These are phyloP conservation scores for Invenusta paracnida DNA, from an alignment of 2,888 invertebrate genomes.

Conservation along the genomic window DNA sequence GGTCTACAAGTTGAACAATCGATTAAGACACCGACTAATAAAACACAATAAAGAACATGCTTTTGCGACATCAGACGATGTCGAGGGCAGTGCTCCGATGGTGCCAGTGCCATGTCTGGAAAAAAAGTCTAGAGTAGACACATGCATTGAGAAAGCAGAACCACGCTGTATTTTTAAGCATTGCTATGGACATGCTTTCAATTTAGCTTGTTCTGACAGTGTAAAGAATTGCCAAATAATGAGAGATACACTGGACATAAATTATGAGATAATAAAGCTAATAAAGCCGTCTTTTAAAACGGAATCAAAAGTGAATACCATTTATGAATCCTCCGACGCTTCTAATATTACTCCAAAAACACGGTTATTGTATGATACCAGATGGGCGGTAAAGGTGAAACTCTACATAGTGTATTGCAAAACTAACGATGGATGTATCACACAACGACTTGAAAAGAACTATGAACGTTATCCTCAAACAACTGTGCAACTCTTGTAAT, in stretches of 20 bases:
- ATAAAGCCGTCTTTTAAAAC: constrained; percentile 4
- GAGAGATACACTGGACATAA: constrained; percentile 13
- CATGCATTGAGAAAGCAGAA: constrained; percentile 15
- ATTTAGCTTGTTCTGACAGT: constrained; percentile 15
- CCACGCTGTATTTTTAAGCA: not conserved
- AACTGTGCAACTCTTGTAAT: not conserved
- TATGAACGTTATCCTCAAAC: not conserved
- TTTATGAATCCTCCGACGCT: constrained; percentile 8
- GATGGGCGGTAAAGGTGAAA: not conserved
- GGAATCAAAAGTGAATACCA: constrained; percentile 6
- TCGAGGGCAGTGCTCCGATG: not conserved
- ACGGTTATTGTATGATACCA: constrained; percentile 9
- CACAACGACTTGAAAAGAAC: not conserved
- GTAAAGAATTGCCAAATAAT: constrained; percentile 21
- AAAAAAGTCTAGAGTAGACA: constrained; percentile 7
- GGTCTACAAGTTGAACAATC: constrained; percentile 4
- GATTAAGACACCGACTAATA: not conserved
- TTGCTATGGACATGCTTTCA: not conserved
- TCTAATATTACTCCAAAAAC: constrained; percentile 23
- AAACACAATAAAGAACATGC: not conserved
- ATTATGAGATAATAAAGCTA: not conserved
- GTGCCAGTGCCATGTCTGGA: constrained; percentile 5
- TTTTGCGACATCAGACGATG: constrained; percentile 12
- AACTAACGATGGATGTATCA: too few relatives aligned
- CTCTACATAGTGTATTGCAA: not conserved